Evolutionary conservation across 2,888 invertebrate genomes (phyloP).

Genomic region (Amaurobius ferox): DNA sequence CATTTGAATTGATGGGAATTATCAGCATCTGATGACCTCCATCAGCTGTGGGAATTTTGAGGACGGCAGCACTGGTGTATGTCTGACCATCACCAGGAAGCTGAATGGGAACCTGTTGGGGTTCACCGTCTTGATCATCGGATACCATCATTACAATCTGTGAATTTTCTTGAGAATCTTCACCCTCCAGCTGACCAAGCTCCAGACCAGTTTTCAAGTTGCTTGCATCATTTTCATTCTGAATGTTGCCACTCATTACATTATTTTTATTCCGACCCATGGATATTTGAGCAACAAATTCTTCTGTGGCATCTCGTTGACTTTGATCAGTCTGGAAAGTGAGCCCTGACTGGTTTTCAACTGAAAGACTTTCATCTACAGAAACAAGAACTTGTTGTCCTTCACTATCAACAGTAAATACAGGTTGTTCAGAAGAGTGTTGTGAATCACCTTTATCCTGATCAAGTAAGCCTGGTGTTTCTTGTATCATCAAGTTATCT

Average conservation of each 20-base stretch:
- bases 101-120: slow-evolving; percentile 61
- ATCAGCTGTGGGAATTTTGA: slow-evolving; percentile 71
- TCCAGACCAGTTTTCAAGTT: slow-evolving; percentile 39
- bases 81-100: slow-evolving; percentile 58
- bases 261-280: slow-evolving; percentile 31
- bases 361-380: slow-evolving; percentile 34
- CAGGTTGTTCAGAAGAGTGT: slow-evolving; percentile 36
- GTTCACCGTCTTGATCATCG: slow-evolving; percentile 49
- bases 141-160: slow-evolving; percentile 68
- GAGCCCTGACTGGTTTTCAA: slow-evolving; percentile 9
- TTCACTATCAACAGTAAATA: slow-evolving; percentile 35
- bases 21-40: slow-evolving; percentile 65
- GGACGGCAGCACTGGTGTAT: slow-evolving; percentile 60
- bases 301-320: slow-evolving; percentile 43
- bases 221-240: slow-evolving; percentile 20
- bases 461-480: slow-evolving; percentile 5
- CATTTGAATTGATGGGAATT: slow-evolving; percentile 68
- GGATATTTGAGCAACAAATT: slow-evolving; percentile 60
- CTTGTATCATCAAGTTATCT: slow-evolving; percentile 50
- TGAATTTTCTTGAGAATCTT: slow-evolving; percentile 57
- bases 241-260: slow-evolving; percentile 1
- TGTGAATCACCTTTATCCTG: slow-evolving; percentile 46
- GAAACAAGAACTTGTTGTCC: slow-evolving; percentile 47
- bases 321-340: slow-evolving; percentile 24
- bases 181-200: slow-evolving; percentile 45